Base-by-base conservation (phyloP, 2,113 vertebrate species). In the Thinocorus orbignyianus region DNA sequence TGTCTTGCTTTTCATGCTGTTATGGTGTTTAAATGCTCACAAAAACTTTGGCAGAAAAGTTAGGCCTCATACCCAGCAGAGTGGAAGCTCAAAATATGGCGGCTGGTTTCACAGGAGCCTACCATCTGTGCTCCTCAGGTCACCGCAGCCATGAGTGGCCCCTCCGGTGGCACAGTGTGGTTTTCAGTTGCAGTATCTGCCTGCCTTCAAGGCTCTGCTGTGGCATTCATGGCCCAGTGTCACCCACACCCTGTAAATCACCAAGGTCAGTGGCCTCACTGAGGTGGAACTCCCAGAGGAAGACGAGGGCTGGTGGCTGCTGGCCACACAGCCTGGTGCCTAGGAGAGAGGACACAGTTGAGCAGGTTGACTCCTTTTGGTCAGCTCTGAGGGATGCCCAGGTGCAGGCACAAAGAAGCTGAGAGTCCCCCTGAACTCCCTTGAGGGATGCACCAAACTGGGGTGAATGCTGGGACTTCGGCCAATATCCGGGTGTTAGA, bases 371-470 rank as follows among this genome's bases (percentile, higher is more conserved):
- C 7, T 46, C 20, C 28, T 51, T 85, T 51, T 1, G 3, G 23
- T 57, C 11, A 5, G 26, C 61, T 68, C 31, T 84, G 48, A 51
- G 55, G 35, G 15, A 74, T n/a, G 35, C 31, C 19, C 41, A 68
- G 26, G 14, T 60, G 13, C 11, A 13, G 23, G 9, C 24, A 74
- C 13, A 23, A 68, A 69, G 33, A 57, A 73, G 28, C 19, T 23
- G 33, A 69, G 13, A 80, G 5, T 13, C 4, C 8, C 22, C 11
- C 20, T 7, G 13, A 14, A 44, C 28, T 51, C 20, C 17, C 23
- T n/a, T 0, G 0, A 55, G 8, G 26, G 20, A 30, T n/a, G 10
- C 17, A 61, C 5, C 4, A 41, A 55, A 30, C 13, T 0, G 1
- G 41, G 20, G 9, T 39, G 18, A 79, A 79, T 16, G 20, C 13